Evolutionary conservation across 2,797 vertebrate genomes (phyloP).

Genomic region (Holocentrus rufus): DNA sequence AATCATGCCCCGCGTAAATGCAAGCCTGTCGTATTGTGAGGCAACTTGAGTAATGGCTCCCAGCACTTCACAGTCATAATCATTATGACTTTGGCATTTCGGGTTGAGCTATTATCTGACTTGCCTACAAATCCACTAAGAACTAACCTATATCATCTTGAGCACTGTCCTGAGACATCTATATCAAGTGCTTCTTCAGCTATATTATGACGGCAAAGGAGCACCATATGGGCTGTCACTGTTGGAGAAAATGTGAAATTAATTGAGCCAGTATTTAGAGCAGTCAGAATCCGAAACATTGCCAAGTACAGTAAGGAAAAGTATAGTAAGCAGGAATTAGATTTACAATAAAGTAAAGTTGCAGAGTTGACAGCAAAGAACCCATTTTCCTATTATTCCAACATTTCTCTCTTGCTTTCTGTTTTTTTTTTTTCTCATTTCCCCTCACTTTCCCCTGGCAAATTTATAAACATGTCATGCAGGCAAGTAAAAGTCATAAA

Average conservation of each 20-base stretch:
- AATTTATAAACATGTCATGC: too few species aligned
- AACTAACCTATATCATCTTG: conserved; percentile 7
- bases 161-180: not conserved
- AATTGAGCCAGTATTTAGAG: conserved; percentile 47
- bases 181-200: not conserved
- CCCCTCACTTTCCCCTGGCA: too few species aligned
- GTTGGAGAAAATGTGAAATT: conserved; percentile 40
- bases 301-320: conserved; percentile 49
- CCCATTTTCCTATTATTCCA: too few species aligned
- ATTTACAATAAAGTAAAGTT: conserved; percentile 14
- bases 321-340: conserved; percentile 23
- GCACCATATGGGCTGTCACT: conserved; percentile 20
- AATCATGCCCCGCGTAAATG: conserved; percentile 8
- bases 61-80: conserved; percentile 29
- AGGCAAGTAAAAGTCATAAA: too few species aligned
- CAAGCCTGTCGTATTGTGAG: conserved; percentile 1
- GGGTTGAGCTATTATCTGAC: conserved; percentile 36
- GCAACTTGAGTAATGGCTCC: conserved; percentile 10
- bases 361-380: too few species aligned
- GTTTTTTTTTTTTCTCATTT: too few species aligned
- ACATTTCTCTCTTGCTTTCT: too few species aligned
- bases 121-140: conserved; percentile 19
- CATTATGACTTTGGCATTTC: conserved; percentile 43
- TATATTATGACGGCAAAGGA: conserved; percentile 1
- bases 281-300: not conserved